phyloP scores from a whole-genome alignment of 2,797 vertebrate species.

The Pseudocheirus occidentalis region DNA sequence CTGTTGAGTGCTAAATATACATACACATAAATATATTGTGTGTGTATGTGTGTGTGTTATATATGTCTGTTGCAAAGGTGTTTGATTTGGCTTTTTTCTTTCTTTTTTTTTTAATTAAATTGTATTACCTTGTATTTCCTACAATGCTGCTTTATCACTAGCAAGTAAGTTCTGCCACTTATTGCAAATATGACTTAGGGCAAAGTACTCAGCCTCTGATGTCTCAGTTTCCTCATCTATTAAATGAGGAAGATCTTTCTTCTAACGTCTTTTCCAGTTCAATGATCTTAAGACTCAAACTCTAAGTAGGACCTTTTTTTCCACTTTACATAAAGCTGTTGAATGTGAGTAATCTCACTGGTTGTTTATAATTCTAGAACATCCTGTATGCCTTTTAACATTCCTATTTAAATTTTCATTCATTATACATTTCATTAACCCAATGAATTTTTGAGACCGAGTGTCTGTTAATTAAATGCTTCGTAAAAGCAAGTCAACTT shows the following conservation, averaged over 20 bases:
- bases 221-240: background rate
- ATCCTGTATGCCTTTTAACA: background rate
- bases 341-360: background rate
- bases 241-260: background rate
- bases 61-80: constrained; percentile 9
- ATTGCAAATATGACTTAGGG: no score
- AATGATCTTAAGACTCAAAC: background rate
- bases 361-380: background rate
- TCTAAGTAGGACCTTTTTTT: background rate
- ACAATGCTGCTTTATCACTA: background rate
- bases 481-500: background rate
- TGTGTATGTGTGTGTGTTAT: no score
- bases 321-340: background rate
- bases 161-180: no score
- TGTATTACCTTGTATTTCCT: background rate
- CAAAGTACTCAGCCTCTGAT: background rate
- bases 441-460: background rate
- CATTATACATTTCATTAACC: background rate
- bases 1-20: no score
- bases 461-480: background rate
- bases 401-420: background rate
- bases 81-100: background rate
- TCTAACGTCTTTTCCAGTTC: background rate
- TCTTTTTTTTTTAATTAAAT: background rate
- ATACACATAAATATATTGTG: no score